Conservation (phyloP, 2,888 invertebrate genomes). For the Matsumyia berberina region DNA sequence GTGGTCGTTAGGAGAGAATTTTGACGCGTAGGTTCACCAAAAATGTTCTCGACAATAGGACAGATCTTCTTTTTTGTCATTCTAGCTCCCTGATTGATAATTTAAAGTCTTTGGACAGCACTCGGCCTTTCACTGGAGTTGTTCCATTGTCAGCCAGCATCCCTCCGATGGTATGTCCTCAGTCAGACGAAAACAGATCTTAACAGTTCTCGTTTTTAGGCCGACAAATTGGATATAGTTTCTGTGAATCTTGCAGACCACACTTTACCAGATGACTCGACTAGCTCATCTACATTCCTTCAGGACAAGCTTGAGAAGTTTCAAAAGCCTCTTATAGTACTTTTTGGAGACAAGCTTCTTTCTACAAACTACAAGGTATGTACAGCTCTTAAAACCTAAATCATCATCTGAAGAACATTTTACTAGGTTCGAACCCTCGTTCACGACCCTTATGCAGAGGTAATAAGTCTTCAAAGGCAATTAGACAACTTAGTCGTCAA, state of each 20-base stretch:
- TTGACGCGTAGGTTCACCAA: slow-evolving; percentile 26
- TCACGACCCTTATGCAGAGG: slow-evolving; percentile 5
- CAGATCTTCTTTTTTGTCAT: not conserved
- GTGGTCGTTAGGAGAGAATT: slow-evolving; percentile 40
- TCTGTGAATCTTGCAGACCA: slow-evolving; percentile 6
- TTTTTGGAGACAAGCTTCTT: slow-evolving; percentile 31
- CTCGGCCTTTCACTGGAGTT: slow-evolving; percentile 30
- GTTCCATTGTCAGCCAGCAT: not conserved
- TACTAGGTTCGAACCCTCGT: slow-evolving; percentile 36
- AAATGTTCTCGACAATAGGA: too few species aligned
- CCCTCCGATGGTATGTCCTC: slow-evolving; percentile 12
- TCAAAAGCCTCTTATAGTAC: slow-evolving; percentile 34
- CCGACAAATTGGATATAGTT: slow-evolving; percentile 45
- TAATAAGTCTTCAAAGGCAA: not conserved
- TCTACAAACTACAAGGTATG: slow-evolving; percentile 24
- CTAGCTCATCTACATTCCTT: not conserved
- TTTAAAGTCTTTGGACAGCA: slow-evolving; percentile 21
- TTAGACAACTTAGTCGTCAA: slow-evolving; percentile 6
- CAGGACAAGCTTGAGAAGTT: not conserved
- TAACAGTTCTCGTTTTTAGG: slow-evolving; percentile 16
- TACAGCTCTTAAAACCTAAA: too few species aligned
- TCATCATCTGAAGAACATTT: not conserved
- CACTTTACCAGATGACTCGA: not conserved
- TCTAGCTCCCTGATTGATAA: slow-evolving; percentile 22
- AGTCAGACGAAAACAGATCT: too few species aligned